phyloP scores from a whole-genome alignment of 2,113 vertebrate genomes.

The Hydropotes inermis region DNA sequence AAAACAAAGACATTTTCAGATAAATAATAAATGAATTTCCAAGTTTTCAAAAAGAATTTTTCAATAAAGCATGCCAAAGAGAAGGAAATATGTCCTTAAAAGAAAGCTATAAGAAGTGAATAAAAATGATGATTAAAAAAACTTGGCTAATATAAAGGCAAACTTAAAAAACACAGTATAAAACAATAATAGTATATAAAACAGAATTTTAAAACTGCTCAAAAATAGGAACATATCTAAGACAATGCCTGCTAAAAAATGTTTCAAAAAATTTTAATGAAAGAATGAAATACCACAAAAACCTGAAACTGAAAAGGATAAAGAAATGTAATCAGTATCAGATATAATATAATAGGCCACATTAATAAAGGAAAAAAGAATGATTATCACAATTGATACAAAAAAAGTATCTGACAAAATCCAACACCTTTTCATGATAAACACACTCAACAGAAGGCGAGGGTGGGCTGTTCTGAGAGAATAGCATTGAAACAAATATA shows the following conservation, averaged over 20 bases:
- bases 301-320: background rate
- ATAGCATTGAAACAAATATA: too few species aligned
- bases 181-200: background rate
- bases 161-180: background rate
- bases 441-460: background rate
- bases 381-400: background rate
- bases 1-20: slow-evolving; percentile 3
- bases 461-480: too few species aligned
- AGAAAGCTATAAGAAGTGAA: background rate
- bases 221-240: background rate
- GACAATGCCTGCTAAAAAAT: background rate
- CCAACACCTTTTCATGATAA: background rate
- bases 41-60: background rate
- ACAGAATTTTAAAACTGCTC: background rate
- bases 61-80: background rate
- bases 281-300: background rate
- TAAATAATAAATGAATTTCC: background rate
- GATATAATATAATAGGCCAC: background rate
- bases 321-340: background rate
- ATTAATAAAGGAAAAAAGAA: background rate
- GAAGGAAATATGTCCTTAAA: background rate
- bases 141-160: background rate
- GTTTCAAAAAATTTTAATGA: background rate
- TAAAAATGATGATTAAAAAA: background rate
- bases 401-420: background rate